phyloP scores from a whole-genome alignment of 2,113 vertebrate species.

The Phylloscopus trochilus region DNA sequence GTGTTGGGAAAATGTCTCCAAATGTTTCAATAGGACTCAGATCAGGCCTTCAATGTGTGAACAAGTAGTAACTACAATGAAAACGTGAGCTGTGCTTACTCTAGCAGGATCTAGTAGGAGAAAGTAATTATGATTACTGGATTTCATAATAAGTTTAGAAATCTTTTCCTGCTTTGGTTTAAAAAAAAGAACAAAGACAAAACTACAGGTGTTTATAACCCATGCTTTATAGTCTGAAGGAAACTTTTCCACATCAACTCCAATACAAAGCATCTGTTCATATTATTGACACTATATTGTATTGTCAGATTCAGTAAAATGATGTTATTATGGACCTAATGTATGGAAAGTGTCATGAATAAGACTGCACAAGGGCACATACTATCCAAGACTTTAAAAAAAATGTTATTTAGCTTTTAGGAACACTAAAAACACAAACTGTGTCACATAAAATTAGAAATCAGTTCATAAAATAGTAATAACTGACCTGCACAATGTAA shows the following conservation, averaged over 20 bases:
- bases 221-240: background rate
- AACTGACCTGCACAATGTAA: constrained; percentile 69
- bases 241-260: background rate
- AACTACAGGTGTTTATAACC: constrained; percentile 7
- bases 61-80: background rate
- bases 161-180: background rate
- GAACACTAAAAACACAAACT: constrained; percentile 69
- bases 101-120: background rate
- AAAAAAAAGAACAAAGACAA: background rate
- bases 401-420: constrained; percentile 59
- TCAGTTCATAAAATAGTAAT: constrained; percentile 74
- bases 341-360: constrained; percentile 29
- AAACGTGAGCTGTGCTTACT: background rate
- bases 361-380: background rate
- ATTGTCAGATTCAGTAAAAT: constrained; percentile 19
- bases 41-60: background rate
- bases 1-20: background rate
- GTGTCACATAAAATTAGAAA: constrained; percentile 73
- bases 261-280: background rate
- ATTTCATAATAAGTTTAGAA: background rate
- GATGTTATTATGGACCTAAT: background rate
- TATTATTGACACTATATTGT: constrained; percentile 9
- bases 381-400: background rate
- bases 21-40: background rate
- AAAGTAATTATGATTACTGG: background rate